These are phyloP conservation scores for Lordiphosa clarofinis DNA, from an alignment of 1,140 invertebrate genomes.

Conservation along the genomic window DNA sequence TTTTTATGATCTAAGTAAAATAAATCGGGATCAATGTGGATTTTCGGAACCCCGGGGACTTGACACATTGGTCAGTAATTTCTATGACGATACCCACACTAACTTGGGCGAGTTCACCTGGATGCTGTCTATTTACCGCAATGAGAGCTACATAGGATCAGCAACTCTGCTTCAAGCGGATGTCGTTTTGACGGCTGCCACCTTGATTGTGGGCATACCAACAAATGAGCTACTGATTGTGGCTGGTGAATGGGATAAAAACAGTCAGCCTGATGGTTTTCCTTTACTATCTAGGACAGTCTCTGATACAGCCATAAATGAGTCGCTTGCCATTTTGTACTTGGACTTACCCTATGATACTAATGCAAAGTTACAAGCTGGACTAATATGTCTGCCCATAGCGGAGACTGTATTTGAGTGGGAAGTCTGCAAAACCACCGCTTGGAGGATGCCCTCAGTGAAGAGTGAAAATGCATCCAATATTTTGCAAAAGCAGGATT, in stretches of 20 bases:
- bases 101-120: constrained; percentile 1
- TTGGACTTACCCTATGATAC: neutral
- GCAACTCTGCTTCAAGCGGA: neutral
- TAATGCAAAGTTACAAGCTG: no score
- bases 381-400: neutral
- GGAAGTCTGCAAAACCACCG: neutral
- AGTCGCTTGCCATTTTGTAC: neutral
- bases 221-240: neutral
- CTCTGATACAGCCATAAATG: neutral
- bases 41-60: neutral
- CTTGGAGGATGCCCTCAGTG: neutral
- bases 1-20: no score
- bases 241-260: neutral
- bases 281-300: neutral
- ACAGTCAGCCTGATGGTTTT: neutral
- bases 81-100: neutral
- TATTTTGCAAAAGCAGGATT: neutral
- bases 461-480: neutral
- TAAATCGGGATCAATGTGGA: neutral
- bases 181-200: neutral
- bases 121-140: neutral
- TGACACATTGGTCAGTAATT: neutral
- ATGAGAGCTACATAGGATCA: neutral
- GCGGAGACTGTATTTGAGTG: neutral
- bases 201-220: neutral